phyloP scores from a whole-genome alignment of 2,113 vertebrate genomes.

The Bubalus kerabau region DNA sequence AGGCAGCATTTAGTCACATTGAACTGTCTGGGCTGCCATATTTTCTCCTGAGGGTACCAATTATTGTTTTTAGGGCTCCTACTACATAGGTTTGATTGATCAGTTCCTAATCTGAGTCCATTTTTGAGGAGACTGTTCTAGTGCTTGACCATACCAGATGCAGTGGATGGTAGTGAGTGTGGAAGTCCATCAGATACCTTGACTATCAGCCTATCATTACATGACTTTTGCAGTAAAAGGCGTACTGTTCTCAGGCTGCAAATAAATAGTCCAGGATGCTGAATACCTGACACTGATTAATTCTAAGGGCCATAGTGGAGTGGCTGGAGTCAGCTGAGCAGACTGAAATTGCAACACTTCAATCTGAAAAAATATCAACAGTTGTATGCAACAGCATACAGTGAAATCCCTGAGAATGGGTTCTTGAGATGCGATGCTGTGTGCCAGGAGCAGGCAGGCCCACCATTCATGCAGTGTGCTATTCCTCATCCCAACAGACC shows the following conservation, averaged over 20 bases:
- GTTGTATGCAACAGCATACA: background rate
- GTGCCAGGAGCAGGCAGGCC: background rate
- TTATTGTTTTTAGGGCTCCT: background rate
- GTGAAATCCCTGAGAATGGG: background rate
- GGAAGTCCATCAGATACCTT: background rate
- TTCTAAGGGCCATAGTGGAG: background rate
- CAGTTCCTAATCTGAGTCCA: background rate
- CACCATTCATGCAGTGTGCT: background rate
- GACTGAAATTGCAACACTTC: background rate
- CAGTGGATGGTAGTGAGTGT: background rate
- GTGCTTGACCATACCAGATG: background rate
- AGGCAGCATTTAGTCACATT: background rate
- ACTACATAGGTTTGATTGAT: background rate
- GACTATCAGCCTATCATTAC: background rate
- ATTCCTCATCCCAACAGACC: background rate
- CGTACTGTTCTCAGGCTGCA: background rate
- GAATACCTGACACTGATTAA: background rate
- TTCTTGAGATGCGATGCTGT: background rate
- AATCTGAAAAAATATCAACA: background rate
- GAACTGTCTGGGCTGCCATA: background rate
- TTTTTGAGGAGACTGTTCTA: background rate
- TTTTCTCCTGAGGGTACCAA: background rate
- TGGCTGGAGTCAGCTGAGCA: background rate
- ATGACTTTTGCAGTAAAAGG: conserved; percentile 2
- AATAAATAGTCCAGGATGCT: background rate